phyloP scores from a whole-genome alignment of 2,888 invertebrate genomes.

The Orchesellides sinensis region DNA sequence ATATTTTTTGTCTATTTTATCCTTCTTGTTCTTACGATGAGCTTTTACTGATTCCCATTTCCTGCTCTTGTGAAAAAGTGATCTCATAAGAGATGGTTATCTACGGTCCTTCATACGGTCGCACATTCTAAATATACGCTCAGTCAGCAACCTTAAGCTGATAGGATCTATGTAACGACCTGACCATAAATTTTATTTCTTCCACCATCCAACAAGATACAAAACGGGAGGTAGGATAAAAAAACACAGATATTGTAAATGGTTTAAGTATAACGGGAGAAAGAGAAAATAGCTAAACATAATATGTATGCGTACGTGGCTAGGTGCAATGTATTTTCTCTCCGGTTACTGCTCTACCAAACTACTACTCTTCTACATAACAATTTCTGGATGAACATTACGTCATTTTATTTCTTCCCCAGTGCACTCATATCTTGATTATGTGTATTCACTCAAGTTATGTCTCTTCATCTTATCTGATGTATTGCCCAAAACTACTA shows the following conservation, averaged over 20 bases:
- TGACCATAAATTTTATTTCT: slow-evolving; percentile 73
- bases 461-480: slow-evolving; percentile 11
- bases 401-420: slow-evolving; percentile 55
- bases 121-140: slow-evolving; percentile 71
- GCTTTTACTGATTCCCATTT: slow-evolving; percentile 64
- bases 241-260: slow-evolving; percentile 63
- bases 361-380: slow-evolving; percentile 24
- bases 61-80: slow-evolving; percentile 54
- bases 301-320: slow-evolving; percentile 40
- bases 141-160: slow-evolving; percentile 71
- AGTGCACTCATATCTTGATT: slow-evolving; percentile 55
- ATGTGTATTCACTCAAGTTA: slow-evolving; percentile 27
- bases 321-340: slow-evolving; percentile 20
- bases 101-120: slow-evolving; percentile 65
- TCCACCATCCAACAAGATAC: slow-evolving; percentile 68
- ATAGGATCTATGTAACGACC: slow-evolving; percentile 73
- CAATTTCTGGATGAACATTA: slow-evolving; percentile 58
- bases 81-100: slow-evolving; percentile 68
- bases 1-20: slow-evolving; percentile 30
- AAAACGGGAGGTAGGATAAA: slow-evolving; percentile 66
- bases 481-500: too few relatives aligned
- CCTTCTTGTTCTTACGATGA: slow-evolving; percentile 45
- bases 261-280: slow-evolving; percentile 44
- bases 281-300: slow-evolving; percentile 36
- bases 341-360: too few relatives aligned